Base-by-base conservation (phyloP, 1,140 invertebrate genomes). In the Lepidurus apus region DNA sequence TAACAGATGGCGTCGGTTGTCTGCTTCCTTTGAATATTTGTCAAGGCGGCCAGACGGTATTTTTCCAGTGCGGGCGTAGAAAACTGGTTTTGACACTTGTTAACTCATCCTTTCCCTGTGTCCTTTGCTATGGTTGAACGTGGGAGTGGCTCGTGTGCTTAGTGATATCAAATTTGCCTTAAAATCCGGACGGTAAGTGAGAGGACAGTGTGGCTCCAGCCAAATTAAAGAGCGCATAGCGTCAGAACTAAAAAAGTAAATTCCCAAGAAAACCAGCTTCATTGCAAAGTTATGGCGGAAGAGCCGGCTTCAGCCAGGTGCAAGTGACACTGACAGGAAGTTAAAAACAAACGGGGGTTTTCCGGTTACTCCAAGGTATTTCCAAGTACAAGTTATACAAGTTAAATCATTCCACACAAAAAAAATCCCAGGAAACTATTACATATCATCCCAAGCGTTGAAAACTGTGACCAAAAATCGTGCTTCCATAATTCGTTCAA, bases 101-200 rank as follows among this genome's bases (percentile, higher is more conserved):
- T 65, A 65, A 65, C 53, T 65, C 53, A 65, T 65, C 53, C 53
- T 65, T 65, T 65, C 53, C 53, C 21, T 65, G 53, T 65, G 53
- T 65, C 53, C 21, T 65, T 65, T 65, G 53, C n/a, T 65, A n/a
- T 13, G 53, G 17, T 13, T n/a, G 53, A 65, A 65, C 53, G 53
- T 65, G 53, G 53, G 53, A 65, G 53, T 65, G 53, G 53, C n/a
- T 65, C 53, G 53, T 65, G n/a, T 21, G 17, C 21, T 21, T 17
- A 7, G 17, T n/a, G 10, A 65, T 13, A 65, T 21, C 53, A 65
- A 13, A 65, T 65, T 65, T 65, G 8, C 17, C 53, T 65, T 34
- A 34, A 34, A 34, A 34, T 34, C 34, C 4, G 34, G 34, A 34
- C 2, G 34, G 34, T 34, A 34, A 34, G 2, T 34, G 34, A 34